Evolutionary conservation across 2,797 vertebrate genomes (phyloP).

Genomic region (Bryconaethiops microstoma): DNA sequence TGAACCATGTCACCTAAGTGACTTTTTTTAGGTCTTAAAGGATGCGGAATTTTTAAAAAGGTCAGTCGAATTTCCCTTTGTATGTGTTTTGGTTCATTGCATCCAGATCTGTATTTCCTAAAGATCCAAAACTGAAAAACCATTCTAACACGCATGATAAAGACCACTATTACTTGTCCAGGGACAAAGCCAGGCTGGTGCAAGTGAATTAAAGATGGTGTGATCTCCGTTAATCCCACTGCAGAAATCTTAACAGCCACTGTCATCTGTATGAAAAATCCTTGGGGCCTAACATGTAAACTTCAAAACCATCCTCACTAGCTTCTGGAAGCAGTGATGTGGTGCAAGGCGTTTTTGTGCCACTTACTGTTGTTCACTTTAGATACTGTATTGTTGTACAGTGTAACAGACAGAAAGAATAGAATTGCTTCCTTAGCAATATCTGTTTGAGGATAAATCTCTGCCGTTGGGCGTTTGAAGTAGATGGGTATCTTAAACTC

Average conservation of each 20-base stretch:
- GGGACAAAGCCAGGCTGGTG: not conserved
- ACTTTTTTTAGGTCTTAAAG: no score
- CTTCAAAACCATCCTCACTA: not conserved
- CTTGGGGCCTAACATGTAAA: not conserved
- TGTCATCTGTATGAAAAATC: not conserved
- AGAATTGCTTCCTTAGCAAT: not conserved
- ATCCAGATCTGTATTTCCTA: no score
- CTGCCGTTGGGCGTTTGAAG: not conserved
- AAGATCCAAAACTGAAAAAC: no score
- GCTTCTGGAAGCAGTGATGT: conserved; percentile 5
- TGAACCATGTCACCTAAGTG: no score
- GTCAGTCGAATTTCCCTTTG: no score
- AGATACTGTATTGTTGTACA: not conserved
- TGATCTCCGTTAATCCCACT: conserved; percentile 19
- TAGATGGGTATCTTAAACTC: not conserved
- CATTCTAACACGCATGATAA: not conserved
- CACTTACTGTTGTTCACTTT: not conserved
- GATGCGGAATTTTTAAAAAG: no score
- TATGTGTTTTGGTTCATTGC: no score
- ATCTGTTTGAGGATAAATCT: not conserved
- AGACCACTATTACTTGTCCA: not conserved
- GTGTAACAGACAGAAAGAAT: not conserved
- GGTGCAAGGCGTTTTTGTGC: not conserved
- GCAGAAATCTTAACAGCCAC: not conserved
- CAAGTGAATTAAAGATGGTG: conserved; percentile 22